Evolutionary conservation across 2,113 vertebrate species (phyloP), one percentile per base, ranked within the genome.

Genomic region (Burhinus bistriatus): DNA sequence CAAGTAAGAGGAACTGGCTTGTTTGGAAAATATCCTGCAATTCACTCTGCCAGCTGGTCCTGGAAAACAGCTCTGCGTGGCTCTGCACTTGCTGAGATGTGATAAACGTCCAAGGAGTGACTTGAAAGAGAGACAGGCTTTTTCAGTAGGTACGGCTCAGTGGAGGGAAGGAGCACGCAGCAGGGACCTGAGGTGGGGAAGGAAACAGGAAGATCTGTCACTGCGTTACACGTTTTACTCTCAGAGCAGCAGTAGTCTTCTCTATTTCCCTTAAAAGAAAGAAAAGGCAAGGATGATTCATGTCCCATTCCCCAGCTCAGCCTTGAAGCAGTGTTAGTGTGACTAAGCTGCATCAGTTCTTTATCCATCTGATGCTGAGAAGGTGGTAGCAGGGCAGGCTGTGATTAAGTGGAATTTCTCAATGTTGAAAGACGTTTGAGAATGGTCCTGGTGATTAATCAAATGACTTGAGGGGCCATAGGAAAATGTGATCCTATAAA

Each of bases 371-470:
- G 86, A 88, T 89, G 92, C 86, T 26, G 75, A 94, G 93, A 92
- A 92, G 51, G 78, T 88, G 27, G 54, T 72, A 96, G 73, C 89
- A 83, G 77, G 52, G 88, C 85, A 95, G 66, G 75, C 55, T 81
- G 89, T 97, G 95, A 96, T 93, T 94, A 97, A 97, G 85, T 95
- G 95, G 94, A 94, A 97, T 97, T 97, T 97, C 79, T 97, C 54
- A 29, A 1, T 94, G 79, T 62, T 88, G 87, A 97, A 94, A 97
- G 90, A 93, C 1, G 6, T 91, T 92, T 80, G 81, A 97, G 57
- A 93, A 93, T 88, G 55, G 80, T 84, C 94, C 82, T 0, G 0
- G 58, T 96, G 94, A 93, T 96, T 95, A 97, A 97, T 95, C 94
- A 96, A 93, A 95, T 79, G 19, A 97, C 83, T 92, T 84, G 65